phyloP scores from a whole-genome alignment of 2,888 invertebrate genomes.

The Epistrophe grossulariae region DNA sequence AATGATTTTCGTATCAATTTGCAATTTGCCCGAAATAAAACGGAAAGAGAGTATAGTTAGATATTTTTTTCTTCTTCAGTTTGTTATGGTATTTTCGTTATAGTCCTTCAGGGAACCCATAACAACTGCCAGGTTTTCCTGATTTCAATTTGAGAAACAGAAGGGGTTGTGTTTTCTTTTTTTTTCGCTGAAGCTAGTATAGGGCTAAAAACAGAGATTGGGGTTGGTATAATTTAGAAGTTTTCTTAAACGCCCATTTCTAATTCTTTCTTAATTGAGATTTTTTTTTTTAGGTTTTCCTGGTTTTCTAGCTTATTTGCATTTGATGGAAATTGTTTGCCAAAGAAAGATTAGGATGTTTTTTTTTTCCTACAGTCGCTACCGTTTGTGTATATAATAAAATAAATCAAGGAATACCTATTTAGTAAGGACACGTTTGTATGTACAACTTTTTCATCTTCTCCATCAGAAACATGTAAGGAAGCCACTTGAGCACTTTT shows the following conservation, averaged over 20 bases:
- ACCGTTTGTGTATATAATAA: not conserved
- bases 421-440: constrained; percentile 27
- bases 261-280: constrained; percentile 73
- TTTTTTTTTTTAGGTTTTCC: constrained; percentile 29
- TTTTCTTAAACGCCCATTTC: constrained; percentile 69
- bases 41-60: not conserved
- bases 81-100: constrained; percentile 14
- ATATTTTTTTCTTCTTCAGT: not conserved
- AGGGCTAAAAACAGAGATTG: not conserved
- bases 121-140: constrained; percentile 60
- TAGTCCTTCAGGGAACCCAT: constrained; percentile 37
- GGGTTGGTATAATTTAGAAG: constrained; percentile 67
- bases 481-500: constrained; percentile 43
- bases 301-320: constrained; percentile 37
- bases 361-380: not conserved
- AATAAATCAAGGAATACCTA: constrained; percentile 32
- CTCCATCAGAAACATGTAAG: constrained; percentile 4
- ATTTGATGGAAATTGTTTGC: constrained; percentile 61
- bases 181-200: not conserved
- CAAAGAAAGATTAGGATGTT: not conserved
- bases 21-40: constrained; percentile 63
- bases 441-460: not conserved
- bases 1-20: constrained; percentile 76
- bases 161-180: constrained; percentile 43
- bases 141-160: constrained; percentile 55